These are phyloP conservation scores for Ornithorhynchus anatinus DNA, from an alignment of 2,113 vertebrate genomes.

Conservation along the genomic window DNA sequence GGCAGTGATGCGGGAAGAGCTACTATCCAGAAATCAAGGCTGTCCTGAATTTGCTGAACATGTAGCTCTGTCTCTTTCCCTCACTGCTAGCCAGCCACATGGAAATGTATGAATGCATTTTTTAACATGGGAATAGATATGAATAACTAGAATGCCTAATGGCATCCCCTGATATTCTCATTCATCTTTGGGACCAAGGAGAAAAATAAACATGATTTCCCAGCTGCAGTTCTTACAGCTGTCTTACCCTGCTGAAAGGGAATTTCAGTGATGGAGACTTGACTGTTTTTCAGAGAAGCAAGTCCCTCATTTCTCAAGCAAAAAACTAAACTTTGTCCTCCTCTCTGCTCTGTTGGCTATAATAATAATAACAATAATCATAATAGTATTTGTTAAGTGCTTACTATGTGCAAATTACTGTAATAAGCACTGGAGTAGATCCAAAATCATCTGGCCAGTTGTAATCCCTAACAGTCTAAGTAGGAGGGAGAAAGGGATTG, in stretches of 20 bases:
- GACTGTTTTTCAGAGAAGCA: not conserved
- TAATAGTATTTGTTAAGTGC: not conserved
- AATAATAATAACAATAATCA: not conserved
- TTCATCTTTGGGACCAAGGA: not conserved
- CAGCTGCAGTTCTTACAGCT: not conserved
- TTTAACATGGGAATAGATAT: not conserved
- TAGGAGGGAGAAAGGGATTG: not conserved
- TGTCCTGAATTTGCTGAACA: not conserved
- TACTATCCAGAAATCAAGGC: not conserved
- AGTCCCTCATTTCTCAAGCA: rapidly evolving
- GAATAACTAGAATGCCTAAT: not conserved
- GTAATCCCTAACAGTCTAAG: not conserved
- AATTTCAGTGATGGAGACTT: not conserved
- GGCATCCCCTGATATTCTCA: not conserved
- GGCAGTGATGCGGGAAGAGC: not conserved
- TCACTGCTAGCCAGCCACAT: rapidly evolving
- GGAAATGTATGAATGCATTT: not conserved
- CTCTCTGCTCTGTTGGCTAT: not conserved
- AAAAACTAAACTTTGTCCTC: slow-evolving; percentile 9
- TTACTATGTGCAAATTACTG: not conserved
- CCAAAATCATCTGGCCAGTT: not conserved
- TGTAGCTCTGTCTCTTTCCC: not conserved
- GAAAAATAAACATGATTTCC: slow-evolving; percentile 14
- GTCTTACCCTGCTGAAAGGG: not conserved
- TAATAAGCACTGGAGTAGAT: not conserved